Base-by-base conservation (phyloP, 2,113 vertebrate species). In the Neomonachus schauinslandi region DNA sequence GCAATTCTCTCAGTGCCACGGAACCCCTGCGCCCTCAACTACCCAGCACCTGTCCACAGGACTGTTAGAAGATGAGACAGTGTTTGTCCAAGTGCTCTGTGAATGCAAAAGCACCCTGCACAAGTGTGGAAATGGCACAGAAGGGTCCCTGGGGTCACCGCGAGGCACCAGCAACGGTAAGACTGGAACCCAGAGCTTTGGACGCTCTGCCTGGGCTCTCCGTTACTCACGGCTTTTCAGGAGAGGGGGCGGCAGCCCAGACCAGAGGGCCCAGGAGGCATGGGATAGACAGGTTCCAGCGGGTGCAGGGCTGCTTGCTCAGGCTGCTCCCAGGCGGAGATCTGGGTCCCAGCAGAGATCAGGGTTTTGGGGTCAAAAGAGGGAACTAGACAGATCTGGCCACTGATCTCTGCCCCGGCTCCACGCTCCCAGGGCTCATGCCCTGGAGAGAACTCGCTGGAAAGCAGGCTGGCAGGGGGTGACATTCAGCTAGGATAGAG, bases 251-350 rank as follows among this genome's bases (percentile, higher is more conserved):
- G 0, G 22, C 33, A 63, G 31, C 39, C 7, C n/a, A 53, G 36
- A 36, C 18, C 14, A 12, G 0, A 0, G 33, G 1, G 1, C 2
- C 39, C 2, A 0, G 59, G 24, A 21, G 46, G 69, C 16, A 4
- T 4, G 9, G 1, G 46, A 21, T 26, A 18, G 81, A 46, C 53
- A 46, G 53, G 77, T n/a, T 24, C 19, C 21, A 57, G 51, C 33
- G 10, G 26, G 67, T 0, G 0, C 24, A 0, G 3, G 82, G 55
- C 59, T 69, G 42, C 42, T n/a, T 21, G 83, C 65, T 92, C 13
- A 57, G 89, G 72, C 5, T 0, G 2, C 19, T 36, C 53, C 80
- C 84, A 65, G 1, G 12, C 0, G 0, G 46, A 36, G 69, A 85
- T 26, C 15, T 26, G 42, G 80, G 36, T 72, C 53, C 26, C 59